Percentiles rank a stretch among this genome's conserved stretches.
Evolutionary conservation across 2,113 vertebrate species (phyloP).

Genomic region (Casuarius casuarius): DNA sequence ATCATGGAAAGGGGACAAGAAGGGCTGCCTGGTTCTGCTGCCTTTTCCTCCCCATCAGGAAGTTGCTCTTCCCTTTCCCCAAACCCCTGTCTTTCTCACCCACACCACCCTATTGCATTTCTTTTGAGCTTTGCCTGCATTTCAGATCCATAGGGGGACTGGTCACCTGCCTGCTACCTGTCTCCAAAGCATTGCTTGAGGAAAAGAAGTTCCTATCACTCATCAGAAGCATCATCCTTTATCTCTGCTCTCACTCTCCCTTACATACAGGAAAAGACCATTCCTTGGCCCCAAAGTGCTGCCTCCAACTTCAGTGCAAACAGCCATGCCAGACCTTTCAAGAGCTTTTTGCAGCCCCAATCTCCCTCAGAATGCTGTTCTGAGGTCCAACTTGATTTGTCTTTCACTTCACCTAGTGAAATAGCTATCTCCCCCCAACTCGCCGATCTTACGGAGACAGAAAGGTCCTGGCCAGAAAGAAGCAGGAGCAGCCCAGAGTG

Average conservation of each 20-base stretch:
- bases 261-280: background rate
- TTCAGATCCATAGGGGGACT: background rate
- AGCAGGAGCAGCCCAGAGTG: background rate
- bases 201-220: background rate
- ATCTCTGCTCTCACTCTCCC: background rate
- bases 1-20: background rate
- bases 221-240: too few relatives aligned
- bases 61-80: background rate
- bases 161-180: background rate
- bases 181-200: background rate
- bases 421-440: background rate
- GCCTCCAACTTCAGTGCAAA: too few relatives aligned
- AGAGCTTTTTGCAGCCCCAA: background rate
- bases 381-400: background rate
- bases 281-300: background rate
- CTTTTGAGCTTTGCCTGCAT: too few relatives aligned
- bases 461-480: background rate
- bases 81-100: background rate
- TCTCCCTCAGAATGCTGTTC: background rate
- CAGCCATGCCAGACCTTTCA: background rate
- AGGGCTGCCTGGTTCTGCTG: background rate
- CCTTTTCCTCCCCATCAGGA: background rate
- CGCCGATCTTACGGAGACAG: background rate
- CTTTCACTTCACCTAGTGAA: background rate
- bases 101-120: background rate